Evolutionary conservation across 2,888 invertebrate species (phyloP).

Genomic region (Parnassius apollo): DNA sequence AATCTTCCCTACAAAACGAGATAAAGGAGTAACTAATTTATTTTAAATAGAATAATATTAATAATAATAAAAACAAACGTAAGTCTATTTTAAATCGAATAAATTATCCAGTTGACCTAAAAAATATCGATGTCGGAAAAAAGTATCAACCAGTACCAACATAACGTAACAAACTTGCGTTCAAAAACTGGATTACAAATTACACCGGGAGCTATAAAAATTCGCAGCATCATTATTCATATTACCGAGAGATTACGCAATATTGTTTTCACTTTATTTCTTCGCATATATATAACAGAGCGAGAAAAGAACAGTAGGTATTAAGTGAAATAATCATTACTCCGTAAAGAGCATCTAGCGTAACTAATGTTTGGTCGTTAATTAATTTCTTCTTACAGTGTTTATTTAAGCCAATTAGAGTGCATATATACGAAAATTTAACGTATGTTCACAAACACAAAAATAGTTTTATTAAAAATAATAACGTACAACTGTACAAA

Average conservation of each 20-base stretch:
- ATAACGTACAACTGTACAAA: no score
- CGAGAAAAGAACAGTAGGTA: constrained; percentile 2
- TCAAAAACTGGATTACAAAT: constrained; percentile 14
- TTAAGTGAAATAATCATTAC: background rate
- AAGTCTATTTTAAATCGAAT: background rate
- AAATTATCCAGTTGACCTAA: background rate
- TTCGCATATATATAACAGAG: background rate
- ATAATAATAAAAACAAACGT: no score
- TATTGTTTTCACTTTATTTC: constrained; percentile 15
- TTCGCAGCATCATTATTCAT: constrained; percentile 22
- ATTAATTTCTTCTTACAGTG: no score
- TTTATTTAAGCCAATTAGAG: no score
- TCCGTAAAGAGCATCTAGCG: background rate
- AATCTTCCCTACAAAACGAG: no score
- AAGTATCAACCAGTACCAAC: background rate
- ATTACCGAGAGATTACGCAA: constrained; percentile 21
- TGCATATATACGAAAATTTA: no score
- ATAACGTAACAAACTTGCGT: constrained; percentile 1
- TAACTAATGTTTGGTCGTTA: no score
- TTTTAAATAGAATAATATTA: no score
- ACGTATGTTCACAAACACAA: no score
- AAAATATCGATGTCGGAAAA: background rate
- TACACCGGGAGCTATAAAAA: constrained; percentile 17
- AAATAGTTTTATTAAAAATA: no score
- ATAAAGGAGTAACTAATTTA: no score